Evolutionary conservation across 2,797 vertebrate genomes (phyloP).

Genomic region (Sarcoramphus papa): DNA sequence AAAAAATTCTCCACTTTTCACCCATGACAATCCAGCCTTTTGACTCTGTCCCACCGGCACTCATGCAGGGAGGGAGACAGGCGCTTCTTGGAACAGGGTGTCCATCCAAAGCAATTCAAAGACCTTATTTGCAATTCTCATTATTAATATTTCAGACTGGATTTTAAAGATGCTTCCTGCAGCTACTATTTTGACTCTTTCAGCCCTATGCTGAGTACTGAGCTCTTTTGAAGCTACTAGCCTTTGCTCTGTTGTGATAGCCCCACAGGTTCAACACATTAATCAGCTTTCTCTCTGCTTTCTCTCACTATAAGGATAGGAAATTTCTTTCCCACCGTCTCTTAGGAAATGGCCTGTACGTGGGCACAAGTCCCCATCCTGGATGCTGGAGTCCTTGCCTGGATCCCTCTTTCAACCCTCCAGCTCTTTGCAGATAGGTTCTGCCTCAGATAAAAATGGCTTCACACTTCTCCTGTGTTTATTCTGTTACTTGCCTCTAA

Average conservation of each 20-base stretch:
- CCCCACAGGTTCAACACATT: not conserved
- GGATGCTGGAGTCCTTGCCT: not conserved
- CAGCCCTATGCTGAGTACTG: not conserved
- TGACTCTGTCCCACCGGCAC: not conserved
- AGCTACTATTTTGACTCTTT: not conserved
- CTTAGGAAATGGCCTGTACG: not conserved
- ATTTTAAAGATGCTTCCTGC: not conserved
- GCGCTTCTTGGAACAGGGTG: not conserved
- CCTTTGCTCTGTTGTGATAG: not conserved
- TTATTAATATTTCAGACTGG: not conserved
- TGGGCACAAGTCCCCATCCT: not conserved
- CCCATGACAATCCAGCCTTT: not conserved
- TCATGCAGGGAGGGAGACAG: not conserved
- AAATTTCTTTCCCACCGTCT: not conserved
- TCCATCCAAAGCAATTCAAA: not conserved
- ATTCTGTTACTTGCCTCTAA: not conserved
- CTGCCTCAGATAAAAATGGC: not conserved
- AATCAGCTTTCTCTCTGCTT: not conserved
- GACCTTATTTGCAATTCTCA: not conserved
- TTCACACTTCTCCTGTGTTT: not conserved
- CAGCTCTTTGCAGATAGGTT: not conserved
- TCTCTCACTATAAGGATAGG: not conserved
- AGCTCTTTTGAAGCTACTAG: not conserved
- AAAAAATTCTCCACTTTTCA: not conserved
- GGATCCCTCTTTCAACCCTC: not conserved